Base-by-base conservation (phyloP, 2,797 vertebrate species). In the Varecia variegata region DNA sequence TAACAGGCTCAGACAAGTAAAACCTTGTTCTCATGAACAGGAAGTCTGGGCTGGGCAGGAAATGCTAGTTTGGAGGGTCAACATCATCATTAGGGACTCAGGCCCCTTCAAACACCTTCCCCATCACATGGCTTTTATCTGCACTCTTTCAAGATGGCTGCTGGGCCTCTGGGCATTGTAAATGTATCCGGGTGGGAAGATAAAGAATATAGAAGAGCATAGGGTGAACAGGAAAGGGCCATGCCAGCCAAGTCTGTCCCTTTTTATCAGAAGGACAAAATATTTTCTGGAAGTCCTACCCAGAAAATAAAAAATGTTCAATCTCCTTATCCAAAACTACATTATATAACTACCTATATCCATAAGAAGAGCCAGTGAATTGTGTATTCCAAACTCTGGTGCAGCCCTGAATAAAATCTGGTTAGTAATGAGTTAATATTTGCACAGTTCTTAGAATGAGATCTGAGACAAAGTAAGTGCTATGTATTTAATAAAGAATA, bases 341-440 rank as follows among this genome's bases (percentile, higher is more conserved):
- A 60, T 77, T 52, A 56, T 5, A 56, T 35, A 92, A 56, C 20
- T 27, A 96, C n/a, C 30, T n/a, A 2, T 52, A 47, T 77, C 65
- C 85, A 7, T 54, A 94, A 96, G 35, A 12, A 74, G 70, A 80
- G 14, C 43, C 52, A 67, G 11, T 90, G 47, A 62, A 38, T 27
- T 71, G 20, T 65, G 47, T 77, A 54, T 82, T 87, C 68, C 25
- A 84, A 92, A 92, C 30, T 83, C 6, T 21, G 70, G 18, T 7
- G 13, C 21, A 89, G 47, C 32, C n/a, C 71, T 58, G 25, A 82
- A 83, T 85, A 88, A 96, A 97, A 82, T 56, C 56, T 85, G 35
- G 17, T 60, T 12, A 68, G n/a, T 58, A 25, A 77, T 15, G 38
- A 82, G 43, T 73, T 97, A 56, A 83, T 67, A 77, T 56, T 23